Base-by-base conservation (phyloP, 2,113 vertebrate species). In the Chitala chitala region DNA sequence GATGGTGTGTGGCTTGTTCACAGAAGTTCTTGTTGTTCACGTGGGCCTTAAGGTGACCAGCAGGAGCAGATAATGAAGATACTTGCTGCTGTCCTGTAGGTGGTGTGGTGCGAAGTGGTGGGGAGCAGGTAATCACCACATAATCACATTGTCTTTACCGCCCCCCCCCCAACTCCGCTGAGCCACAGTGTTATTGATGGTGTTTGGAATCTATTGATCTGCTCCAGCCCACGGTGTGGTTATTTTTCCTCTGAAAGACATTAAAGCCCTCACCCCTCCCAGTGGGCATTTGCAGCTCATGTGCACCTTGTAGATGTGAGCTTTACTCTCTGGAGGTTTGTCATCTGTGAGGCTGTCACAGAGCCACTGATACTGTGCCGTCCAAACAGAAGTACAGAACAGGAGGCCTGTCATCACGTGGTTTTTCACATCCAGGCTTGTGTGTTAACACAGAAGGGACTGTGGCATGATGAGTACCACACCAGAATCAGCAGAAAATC, bases 201-300 rank as follows among this genome's bases (percentile, higher is more conserved):
- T 72, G 76, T 83, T 85, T 77, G 75, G 78, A 20, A 85, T 82
- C 79, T 71, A 81, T 74, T 55, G 71, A 74, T 20, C 46, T 61
- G 33, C 73, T 0, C 1, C 48, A 82, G 71, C n/a, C n/a, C n/a
- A n/a, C n/a, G n/a, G n/a, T n/a, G n/a, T n/a, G n/a, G n/a, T n/a
- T n/a, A n/a, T n/a, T n/a, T n/a, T n/a, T n/a, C n/a, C n/a, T n/a
- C n/a, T n/a, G n/a, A n/a, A n/a, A n/a, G n/a, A n/a, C n/a, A n/a
- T n/a, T n/a, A n/a, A n/a, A n/a, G n/a, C n/a, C n/a, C n/a, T n/a
- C n/a, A n/a, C n/a, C n/a, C n/a, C n/a, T n/a, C 24, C 26, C 17
- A 69, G 24, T 31, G 1, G 15, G 26, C 20, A 22, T 33, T 40
- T 72, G 22, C 17, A 5, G 42, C 22, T 22, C 36, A 72, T 3